phyloP scores from a whole-genome alignment of 2,888 invertebrate species.

The Branchipolynoe longqiensis region DNA sequence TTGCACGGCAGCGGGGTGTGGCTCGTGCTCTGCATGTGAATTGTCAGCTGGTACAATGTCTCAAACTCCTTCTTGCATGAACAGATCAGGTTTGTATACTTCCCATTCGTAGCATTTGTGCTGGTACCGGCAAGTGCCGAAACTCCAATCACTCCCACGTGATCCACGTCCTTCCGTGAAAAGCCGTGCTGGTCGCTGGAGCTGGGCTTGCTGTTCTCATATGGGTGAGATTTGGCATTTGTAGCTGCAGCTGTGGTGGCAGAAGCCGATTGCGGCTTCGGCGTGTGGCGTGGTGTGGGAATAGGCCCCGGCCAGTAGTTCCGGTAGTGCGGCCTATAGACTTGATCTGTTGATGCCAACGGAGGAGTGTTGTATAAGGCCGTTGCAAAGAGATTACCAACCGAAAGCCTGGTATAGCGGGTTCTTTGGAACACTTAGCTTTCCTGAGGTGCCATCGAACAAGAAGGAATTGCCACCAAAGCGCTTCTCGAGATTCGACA shows the following conservation, averaged over 20 bases:
- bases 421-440: slow-evolving; percentile 40
- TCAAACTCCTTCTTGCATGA: slow-evolving; percentile 70
- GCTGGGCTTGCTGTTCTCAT: background rate
- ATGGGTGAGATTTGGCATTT: background rate
- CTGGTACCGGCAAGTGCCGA: background rate
- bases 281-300: slow-evolving; percentile 34
- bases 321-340: slow-evolving; percentile 10
- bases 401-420: slow-evolving; percentile 63
- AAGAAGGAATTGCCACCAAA: slow-evolving; percentile 67
- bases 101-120: too few relatives aligned
- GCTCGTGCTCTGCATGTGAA: slow-evolving; percentile 89
- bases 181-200: background rate
- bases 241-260: slow-evolving; percentile 14
- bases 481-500: slow-evolving; percentile 66
- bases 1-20: slow-evolving; percentile 89
- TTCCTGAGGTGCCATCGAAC: slow-evolving; percentile 50
- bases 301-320: slow-evolving; percentile 32
- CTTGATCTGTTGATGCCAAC: slow-evolving; percentile 39
- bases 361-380: slow-evolving; percentile 64
- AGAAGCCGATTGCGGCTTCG: background rate
- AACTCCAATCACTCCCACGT: background rate
- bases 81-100: slow-evolving; percentile 66
- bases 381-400: slow-evolving; percentile 63
- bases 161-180: background rate
- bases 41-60: slow-evolving; percentile 78